Conservation (phyloP, 2,888 invertebrate genomes). For the Kryphioiulus occultus region DNA sequence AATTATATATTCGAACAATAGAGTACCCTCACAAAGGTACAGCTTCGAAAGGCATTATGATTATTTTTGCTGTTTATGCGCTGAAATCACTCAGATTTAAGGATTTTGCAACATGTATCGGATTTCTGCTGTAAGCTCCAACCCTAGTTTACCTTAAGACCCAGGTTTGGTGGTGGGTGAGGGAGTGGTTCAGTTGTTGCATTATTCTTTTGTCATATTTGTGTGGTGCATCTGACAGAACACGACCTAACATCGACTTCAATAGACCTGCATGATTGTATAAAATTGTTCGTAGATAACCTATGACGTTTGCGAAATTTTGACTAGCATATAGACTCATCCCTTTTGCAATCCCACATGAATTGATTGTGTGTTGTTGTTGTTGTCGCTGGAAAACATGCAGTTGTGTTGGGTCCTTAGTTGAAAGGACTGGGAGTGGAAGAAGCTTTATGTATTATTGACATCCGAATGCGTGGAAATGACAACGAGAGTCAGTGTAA, state of each 20-base stretch:
- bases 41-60: too few species aligned
- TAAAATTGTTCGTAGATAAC: not conserved
- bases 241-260: not conserved
- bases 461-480: not conserved
- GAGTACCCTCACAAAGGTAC: too few species aligned
- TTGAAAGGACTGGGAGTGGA: not conserved
- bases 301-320: not conserved
- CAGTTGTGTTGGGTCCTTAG: not conserved
- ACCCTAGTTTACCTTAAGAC: not conserved
- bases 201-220: not conserved
- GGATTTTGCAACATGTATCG: not conserved
- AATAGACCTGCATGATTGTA: slow-evolving; percentile 10
- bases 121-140: not conserved
- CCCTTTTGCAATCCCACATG: not conserved
- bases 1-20: too few species aligned
- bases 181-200: not conserved
- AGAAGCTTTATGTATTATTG: slow-evolving; percentile 27
- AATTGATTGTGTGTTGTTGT: not conserved
- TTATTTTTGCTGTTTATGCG: too few species aligned
- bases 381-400: not conserved
- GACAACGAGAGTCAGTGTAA: not conserved
- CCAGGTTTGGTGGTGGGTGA: not conserved
- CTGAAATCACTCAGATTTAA: too few species aligned
- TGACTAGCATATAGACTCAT: not conserved
- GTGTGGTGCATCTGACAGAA: not conserved